Evolutionary conservation across 2,797 vertebrate species (phyloP), one percentile per base, ranked within the genome.

Genomic region (Acrossocheilus wenchowensis): DNA sequence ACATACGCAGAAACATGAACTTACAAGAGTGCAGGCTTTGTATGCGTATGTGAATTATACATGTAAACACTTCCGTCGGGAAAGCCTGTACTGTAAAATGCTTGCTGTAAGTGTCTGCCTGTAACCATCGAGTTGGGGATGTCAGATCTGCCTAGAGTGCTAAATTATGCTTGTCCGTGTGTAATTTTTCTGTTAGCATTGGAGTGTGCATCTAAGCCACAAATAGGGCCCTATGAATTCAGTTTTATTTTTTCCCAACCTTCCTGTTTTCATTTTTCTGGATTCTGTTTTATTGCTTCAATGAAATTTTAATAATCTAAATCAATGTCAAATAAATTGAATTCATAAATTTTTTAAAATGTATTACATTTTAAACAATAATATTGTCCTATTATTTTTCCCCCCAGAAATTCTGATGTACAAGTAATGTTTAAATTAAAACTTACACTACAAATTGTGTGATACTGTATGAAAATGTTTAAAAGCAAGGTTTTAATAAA

Each of bases 21-120:
- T 87, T 87, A 78, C 45, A 68, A 87, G 81, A 82, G 73, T 79
- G 78, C 88, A 83, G 78, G 81, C 81, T 73, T 69, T 78, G 75
- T 86, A 34, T 86, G 66, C 41, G 36, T 83, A 62, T 52, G 79
- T 91, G 82, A 89, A 91, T 90, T 88, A 91, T 90, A 88, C 77
- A 88, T 89, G 85, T 87, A 81, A 88, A 79, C 72, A 77, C 66
- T 45, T 88, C 82, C 79, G 68, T 71, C 41, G 60, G 81, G 82
- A 90, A 84, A 86, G 69, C 36, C 81, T 84, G 71, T 57, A n/a
- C 74, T 81, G 81, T 87, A 87, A 87, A 87, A 85, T 81, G 64
- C 81, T 88, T 86, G 62, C 83, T 88, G 84, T 81, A 86, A 86
- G 52, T 72, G 50, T 81, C 45, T 87, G 83, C 26, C 19, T 84